phyloP scores from a whole-genome alignment of 2,797 vertebrate genomes.

The Dallia pectoralis region DNA sequence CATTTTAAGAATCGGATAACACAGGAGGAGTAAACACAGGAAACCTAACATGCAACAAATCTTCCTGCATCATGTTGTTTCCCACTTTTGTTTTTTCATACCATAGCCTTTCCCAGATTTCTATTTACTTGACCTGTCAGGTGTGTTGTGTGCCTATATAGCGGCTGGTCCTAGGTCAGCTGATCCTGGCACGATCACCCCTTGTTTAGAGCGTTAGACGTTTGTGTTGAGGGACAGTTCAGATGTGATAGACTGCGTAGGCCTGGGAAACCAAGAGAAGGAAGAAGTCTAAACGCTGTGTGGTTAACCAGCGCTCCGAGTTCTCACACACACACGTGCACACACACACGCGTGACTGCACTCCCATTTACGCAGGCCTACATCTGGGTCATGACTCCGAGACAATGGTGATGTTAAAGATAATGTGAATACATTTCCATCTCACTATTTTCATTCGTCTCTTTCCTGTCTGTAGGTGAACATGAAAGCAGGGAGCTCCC shows the following conservation, averaged over 20 bases:
- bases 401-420: no score
- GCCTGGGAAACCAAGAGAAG: neutral
- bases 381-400: constrained; percentile 6
- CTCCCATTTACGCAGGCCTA: neutral
- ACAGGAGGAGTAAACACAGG: no score
- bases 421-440: no score
- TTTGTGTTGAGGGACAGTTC: neutral
- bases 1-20: no score
- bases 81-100: no score
- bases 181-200: neutral
- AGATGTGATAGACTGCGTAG: neutral
- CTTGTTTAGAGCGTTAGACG: neutral
- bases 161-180: neutral
- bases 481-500: no score
- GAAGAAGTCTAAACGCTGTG: neutral
- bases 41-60: no score
- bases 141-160: neutral
- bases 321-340: neutral
- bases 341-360: neutral
- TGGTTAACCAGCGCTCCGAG: constrained; percentile 7
- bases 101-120: neutral
- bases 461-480: no score
- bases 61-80: no score
- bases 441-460: no score
- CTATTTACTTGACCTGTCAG: neutral